Evolutionary conservation across 1,140 invertebrate genomes (phyloP).

Genomic region (Homalodisca vitripennis): DNA sequence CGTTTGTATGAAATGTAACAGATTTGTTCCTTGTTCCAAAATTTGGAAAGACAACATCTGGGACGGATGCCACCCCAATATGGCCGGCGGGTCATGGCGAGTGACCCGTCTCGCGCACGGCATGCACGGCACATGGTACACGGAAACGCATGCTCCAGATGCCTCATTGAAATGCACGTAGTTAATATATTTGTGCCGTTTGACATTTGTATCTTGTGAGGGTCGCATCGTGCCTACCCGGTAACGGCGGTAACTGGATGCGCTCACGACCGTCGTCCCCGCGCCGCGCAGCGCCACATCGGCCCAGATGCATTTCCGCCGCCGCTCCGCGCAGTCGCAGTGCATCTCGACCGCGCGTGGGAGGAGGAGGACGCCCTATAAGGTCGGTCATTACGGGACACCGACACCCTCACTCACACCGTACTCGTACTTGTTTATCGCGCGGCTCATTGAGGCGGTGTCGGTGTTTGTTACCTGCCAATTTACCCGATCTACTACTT

Average conservation of each 20-base stretch:
- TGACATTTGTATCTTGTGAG: conserved; percentile 22
- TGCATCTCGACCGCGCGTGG: not conserved
- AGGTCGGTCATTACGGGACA: not conserved
- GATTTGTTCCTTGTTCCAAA: too few species aligned
- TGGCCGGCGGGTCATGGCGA: too few species aligned
- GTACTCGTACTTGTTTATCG: not conserved
- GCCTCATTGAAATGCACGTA: conserved; percentile 25
- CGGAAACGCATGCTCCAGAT: conserved; percentile 25
- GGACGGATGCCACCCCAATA: too few species aligned
- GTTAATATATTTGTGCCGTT: conserved; percentile 27
- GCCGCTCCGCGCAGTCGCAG: not conserved
- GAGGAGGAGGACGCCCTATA: conserved; percentile 5
- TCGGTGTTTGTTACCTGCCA: not conserved
- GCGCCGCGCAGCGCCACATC: not conserved
- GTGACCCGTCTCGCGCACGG: too few species aligned
- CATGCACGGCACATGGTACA: not conserved
- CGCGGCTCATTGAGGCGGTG: conserved; percentile 1
- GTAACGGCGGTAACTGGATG: not conserved
- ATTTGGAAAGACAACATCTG: too few species aligned
- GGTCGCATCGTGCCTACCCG: not conserved
- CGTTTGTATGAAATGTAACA: too few species aligned
- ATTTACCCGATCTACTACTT: conserved; percentile 24
- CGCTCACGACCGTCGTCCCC: not conserved
- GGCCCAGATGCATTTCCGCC: not conserved
- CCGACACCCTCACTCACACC: too few species aligned